Percentiles rank a stretch among this genome's conserved stretches.
Conservation (phyloP, 2,113 vertebrate species). For the Oncorhynchus tshawytscha region DNA sequence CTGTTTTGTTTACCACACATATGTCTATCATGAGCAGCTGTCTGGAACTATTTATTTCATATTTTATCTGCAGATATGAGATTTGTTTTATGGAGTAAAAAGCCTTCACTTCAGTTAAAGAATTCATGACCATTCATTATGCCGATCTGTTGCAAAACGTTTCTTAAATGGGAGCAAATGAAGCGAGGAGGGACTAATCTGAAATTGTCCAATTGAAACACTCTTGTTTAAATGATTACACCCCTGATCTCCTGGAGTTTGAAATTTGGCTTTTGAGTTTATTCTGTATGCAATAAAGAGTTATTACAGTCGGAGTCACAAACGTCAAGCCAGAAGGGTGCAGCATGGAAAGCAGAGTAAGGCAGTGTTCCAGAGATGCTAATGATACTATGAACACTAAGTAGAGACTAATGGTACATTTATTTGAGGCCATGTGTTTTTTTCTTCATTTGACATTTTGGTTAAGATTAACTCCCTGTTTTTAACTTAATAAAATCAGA, state of each 20-base stretch:
- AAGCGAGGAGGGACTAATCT: too few relatives aligned
- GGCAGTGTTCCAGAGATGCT: constrained; percentile 46
- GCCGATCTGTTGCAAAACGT: too few relatives aligned
- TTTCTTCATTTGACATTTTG: constrained; percentile 41
- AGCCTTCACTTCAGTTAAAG: constrained; percentile 69
- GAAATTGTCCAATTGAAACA: too few relatives aligned
- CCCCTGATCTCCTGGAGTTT: constrained; percentile 73
- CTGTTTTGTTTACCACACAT: constrained; percentile 33
- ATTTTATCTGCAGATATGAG: constrained; percentile 50
- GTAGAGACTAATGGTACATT: constrained; percentile 67
- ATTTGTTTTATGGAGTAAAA: constrained; percentile 74
- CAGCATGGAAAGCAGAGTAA: constrained; percentile 42
- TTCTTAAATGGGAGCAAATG: too few relatives aligned
- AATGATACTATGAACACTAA: constrained; percentile 78
- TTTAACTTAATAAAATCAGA: constrained; percentile 73
- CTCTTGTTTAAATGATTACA: too few relatives aligned
- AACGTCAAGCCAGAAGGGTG: constrained; percentile 5
- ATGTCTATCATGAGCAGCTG: constrained; percentile 38
- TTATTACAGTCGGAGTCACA: constrained; percentile 26
- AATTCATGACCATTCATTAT: constrained; percentile 64
- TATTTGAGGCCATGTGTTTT: constrained; percentile 48
- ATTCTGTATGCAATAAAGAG: constrained; percentile 41
- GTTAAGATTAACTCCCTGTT: constrained; percentile 61
- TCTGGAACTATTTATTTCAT: constrained; percentile 21
- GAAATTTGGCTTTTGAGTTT: constrained; percentile 35